phyloP scores from a whole-genome alignment of 1,140 invertebrate genomes.

The Neodiprion lecontei region DNA sequence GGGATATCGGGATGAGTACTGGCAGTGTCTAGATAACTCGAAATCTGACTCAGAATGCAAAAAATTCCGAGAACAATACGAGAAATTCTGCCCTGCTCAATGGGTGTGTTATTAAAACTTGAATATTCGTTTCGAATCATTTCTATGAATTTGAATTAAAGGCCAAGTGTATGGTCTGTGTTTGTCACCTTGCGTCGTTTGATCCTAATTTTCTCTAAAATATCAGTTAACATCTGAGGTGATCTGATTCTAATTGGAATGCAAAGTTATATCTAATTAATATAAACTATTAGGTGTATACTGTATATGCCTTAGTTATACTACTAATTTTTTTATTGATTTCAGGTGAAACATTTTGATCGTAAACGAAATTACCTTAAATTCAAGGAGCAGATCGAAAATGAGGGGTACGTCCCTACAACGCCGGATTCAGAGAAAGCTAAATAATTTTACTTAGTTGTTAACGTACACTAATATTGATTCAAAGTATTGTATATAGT shows the following conservation, averaged over 20 bases:
- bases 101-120: constrained; percentile 69
- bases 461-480: not conserved
- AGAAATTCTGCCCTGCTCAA: constrained; percentile 81
- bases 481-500: not conserved
- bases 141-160: too few species aligned
- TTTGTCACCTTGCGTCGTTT: too few species aligned
- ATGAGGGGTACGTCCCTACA: constrained; percentile 80
- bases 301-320: too few species aligned
- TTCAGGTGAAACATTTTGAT: constrained; percentile 91
- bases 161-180: too few species aligned
- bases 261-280: too few species aligned
- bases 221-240: too few species aligned
- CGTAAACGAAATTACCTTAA: constrained; percentile 85
- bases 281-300: too few species aligned
- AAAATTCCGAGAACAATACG: constrained; percentile 79
- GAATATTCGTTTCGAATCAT: not conserved
- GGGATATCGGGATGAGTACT: constrained; percentile 84
- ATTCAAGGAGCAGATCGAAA: constrained; percentile 88
- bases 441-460: not conserved
- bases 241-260: too few species aligned
- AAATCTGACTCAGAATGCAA: constrained; percentile 70
- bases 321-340: constrained; percentile 26
- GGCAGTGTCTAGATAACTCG: constrained; percentile 84
- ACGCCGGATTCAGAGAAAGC: constrained; percentile 27
- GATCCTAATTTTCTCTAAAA: too few species aligned